These are phyloP conservation scores for Orthosia gracilis DNA, from an alignment of 2,888 invertebrate genomes.

Conservation along the genomic window DNA sequence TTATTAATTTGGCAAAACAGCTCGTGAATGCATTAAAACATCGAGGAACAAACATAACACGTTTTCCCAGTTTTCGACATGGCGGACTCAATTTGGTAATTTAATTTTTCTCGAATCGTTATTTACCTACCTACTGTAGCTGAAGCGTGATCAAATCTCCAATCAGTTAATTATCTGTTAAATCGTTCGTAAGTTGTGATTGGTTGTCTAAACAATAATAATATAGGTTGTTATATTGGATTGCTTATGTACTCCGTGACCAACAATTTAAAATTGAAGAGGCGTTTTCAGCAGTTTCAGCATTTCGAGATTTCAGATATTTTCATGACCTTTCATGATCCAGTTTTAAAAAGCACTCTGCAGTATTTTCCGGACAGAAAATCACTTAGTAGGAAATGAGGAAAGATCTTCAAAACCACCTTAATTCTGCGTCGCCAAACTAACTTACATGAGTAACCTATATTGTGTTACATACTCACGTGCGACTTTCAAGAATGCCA, in stretches of 20 bases:
- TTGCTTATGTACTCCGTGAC: too few species aligned
- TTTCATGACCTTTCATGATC: too few species aligned
- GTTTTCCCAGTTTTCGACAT: slow-evolving; percentile 1
- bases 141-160: not conserved
- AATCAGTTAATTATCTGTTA: not conserved
- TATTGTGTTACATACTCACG: not conserved
- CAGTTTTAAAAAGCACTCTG: not conserved
- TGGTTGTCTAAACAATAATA: not conserved
- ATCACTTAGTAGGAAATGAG: too few species aligned
- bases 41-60: not conserved
- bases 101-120: not conserved
- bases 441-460: not conserved
- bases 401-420: too few species aligned
- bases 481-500: slow-evolving; percentile 3
- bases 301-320: too few species aligned
- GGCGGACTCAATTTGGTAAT: not conserved
- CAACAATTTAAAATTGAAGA: too few species aligned
- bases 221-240: too few species aligned
- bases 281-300: too few species aligned
- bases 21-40: not conserved
- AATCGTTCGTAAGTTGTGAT: not conserved
- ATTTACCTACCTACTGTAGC: too few species aligned
- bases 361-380: too few species aligned
- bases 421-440: not conserved
- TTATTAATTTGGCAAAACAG: not conserved